Evolutionary conservation across 2,113 vertebrate genomes (phyloP).

Genomic region (Peucedramus taeniatus): DNA sequence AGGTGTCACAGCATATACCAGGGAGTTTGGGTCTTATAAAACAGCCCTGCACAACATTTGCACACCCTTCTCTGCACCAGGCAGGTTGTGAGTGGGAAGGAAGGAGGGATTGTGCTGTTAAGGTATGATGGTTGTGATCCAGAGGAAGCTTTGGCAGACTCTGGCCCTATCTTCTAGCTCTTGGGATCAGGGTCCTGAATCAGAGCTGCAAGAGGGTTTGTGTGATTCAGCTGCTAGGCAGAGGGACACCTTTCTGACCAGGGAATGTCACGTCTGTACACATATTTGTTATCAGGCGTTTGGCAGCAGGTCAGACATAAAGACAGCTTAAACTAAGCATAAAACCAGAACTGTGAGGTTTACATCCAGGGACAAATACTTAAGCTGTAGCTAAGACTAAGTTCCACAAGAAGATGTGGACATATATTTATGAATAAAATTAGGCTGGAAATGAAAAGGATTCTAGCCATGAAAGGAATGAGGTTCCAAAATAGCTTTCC

Average conservation of each 20-base stretch:
- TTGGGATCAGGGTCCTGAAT: neutral
- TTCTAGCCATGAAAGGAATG: neutral
- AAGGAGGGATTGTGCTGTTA: neutral
- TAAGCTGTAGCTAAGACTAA: neutral
- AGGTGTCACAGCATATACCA: neutral
- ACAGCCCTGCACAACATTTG: neutral
- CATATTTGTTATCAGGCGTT: neutral
- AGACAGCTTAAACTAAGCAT: neutral
- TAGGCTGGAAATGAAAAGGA: neutral
- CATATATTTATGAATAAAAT: neutral
- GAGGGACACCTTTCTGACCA: neutral
- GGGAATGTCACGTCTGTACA: neutral
- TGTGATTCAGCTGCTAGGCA: neutral
- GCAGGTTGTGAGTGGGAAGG: neutral
- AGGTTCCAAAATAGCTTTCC: neutral
- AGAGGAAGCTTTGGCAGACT: neutral
- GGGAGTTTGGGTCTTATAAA: neutral
- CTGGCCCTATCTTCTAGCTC: neutral
- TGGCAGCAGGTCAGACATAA: neutral
- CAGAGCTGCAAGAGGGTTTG: neutral
- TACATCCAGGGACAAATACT: neutral
- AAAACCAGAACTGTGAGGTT: neutral
- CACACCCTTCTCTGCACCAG: neutral
- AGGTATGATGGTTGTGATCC: neutral
- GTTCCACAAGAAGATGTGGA: neutral